These are phyloP conservation scores for Drosophila emarginata DNA, from an alignment of 2,888 invertebrate genomes.

Conservation along the genomic window DNA sequence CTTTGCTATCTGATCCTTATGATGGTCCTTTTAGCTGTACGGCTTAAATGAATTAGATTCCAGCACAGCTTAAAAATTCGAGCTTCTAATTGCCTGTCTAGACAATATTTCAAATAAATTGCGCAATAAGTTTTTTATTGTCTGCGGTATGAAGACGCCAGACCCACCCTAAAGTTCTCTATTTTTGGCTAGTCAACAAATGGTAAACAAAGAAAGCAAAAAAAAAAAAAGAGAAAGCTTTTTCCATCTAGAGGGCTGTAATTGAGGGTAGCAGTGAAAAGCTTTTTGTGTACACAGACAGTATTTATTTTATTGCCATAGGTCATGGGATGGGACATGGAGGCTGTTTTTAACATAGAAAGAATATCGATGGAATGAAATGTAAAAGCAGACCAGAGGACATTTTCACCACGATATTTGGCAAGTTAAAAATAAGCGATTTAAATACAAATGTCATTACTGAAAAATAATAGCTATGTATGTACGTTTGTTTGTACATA, in stretches of 20 bases:
- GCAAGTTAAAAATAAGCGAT: no score
- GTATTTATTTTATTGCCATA: constrained; percentile 63
- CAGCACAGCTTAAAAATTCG: neutral
- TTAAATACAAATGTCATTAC: no score
- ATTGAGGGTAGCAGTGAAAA: neutral
- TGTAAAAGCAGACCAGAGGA: neutral
- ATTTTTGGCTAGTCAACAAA: neutral
- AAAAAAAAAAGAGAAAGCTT: constrained; percentile 17
- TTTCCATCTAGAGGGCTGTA: constrained; percentile 47
- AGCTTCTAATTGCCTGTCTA: constrained; percentile 24
- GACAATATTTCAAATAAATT: constrained; percentile 35
- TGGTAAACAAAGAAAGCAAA: neutral
- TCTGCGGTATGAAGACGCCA: constrained; percentile 26
- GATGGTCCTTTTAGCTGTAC: neutral
- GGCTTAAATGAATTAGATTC: neutral
- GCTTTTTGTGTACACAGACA: constrained; percentile 23
- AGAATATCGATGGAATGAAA: neutral
- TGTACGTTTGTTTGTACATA: neutral
- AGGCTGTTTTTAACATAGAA: neutral
- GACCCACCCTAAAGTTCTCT: neutral
- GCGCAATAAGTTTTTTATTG: constrained; percentile 61
- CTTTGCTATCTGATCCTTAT: neutral
- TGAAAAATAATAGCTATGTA: no score
- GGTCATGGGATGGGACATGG: constrained; percentile 44
- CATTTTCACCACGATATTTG: no score